Evolutionary conservation across 1,140 invertebrate species (phyloP), one percentile per base, ranked within the genome.

Genomic region (Papilio helenus): DNA sequence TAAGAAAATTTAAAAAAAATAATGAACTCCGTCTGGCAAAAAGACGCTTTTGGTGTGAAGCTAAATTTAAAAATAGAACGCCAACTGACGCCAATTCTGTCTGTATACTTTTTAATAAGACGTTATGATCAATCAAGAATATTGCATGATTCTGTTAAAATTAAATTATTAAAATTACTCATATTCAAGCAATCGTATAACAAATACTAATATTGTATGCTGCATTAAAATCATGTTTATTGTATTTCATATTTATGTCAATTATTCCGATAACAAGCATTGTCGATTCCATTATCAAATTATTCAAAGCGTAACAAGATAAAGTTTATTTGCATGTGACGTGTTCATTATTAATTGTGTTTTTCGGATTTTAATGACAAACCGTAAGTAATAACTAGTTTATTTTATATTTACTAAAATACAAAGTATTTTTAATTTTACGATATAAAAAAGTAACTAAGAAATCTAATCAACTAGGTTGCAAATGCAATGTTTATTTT

Each of bases 31-130:
- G 20, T 55, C 72, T 14, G 29, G 8, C 73, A 51, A 76, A 76
- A 76, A 23, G 14, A 34, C 73, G 49, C 26, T 76, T 76, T 76
- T 76, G n/a, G 73, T 58, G 26, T 34, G 16, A 34, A 76, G 49
- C 73, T 76, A 76, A 76, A 76, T 55, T 76, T 55, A 76, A 76
- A 76, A 76, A 55, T 51, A 14, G 46, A 18, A 55, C 23, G 12
- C 20, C 73, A 76, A 29, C 73, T 76, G 73, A 76, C 73, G 73
- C 73, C 39, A 49, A 20, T 55, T 76, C 10, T 76, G 20, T 51
- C 4, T n/a, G 16, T 46, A 2, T 51, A 51, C 7, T 51, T n/a
- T 55, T 55, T 55, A 55, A 55, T 55, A 20, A 55, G n/a, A 55
- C 51, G 46, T 49, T 49, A 18, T 49, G 18, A 49, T 49, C 14